Evolutionary conservation across 2,888 invertebrate species (phyloP).

Genomic region (Hololepta plana): DNA sequence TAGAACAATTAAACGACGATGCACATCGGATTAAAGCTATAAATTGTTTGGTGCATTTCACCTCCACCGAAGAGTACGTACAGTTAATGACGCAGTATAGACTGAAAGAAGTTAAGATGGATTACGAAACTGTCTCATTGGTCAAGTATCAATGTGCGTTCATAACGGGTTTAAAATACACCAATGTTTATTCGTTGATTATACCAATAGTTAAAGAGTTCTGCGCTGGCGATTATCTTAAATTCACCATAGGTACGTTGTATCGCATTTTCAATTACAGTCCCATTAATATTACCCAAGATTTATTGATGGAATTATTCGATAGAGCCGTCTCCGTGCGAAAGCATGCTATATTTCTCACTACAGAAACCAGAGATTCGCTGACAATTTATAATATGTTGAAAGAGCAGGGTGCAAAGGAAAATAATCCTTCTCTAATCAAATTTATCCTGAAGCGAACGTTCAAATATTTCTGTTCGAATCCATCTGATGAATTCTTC

Average conservation of each 20-base stretch:
- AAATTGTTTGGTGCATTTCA: no score
- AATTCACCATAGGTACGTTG: conserved; percentile 1
- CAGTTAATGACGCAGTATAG: no score
- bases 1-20: no score
- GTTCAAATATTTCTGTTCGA: conserved; percentile 4
- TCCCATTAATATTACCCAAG: background rate
- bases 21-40: no score
- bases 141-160: no score
- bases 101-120: no score
- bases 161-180: no score
- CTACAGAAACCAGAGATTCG: conserved; percentile 2
- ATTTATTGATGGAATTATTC: conserved; percentile 1
- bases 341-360: conserved; percentile 6
- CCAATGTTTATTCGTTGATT: no score
- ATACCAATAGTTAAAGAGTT: conserved; percentile 3
- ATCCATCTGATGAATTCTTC: conserved; percentile 3
- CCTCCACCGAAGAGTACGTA: no score
- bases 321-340: conserved; percentile 7
- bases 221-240: conserved; percentile 7
- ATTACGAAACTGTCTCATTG: no score
- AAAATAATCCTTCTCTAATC: conserved; percentile 8
- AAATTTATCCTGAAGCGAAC: conserved; percentile 7
- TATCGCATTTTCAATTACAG: conserved; percentile 3
- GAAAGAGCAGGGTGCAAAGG: conserved; percentile 5
- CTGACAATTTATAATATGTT: conserved; percentile 2